phyloP scores from a whole-genome alignment of 64 coral and sea anemone species.

The Stichodactyla helianthus region DNA sequence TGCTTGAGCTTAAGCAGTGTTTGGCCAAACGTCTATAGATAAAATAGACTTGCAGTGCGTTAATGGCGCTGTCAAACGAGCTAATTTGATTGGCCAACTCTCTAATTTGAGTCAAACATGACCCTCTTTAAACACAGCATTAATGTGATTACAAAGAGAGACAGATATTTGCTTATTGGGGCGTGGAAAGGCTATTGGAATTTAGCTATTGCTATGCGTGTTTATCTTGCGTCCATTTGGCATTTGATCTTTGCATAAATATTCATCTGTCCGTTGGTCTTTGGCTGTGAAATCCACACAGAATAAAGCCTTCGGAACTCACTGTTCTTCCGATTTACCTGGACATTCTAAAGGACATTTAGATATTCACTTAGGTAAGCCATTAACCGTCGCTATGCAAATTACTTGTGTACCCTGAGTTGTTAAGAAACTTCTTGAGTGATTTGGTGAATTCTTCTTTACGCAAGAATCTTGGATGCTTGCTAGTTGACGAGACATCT shows the following conservation, averaged over 20 bases:
- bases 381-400: background rate
- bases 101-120: slow-evolving; percentile 8
- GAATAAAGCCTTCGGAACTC: background rate
- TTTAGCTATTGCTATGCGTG: slow-evolving; percentile 37
- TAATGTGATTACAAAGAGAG: slow-evolving; percentile 26
- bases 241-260: slow-evolving; percentile 56
- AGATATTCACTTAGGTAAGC: slow-evolving; percentile 10
- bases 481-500: background rate
- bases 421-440: slow-evolving; percentile 16
- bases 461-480: background rate
- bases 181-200: slow-evolving; percentile 58
- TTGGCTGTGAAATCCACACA: background rate
- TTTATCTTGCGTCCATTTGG: slow-evolving; percentile 28
- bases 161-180: slow-evolving; percentile 61
- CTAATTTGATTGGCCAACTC: slow-evolving; percentile 7
- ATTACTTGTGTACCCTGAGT: background rate
- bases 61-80: slow-evolving; percentile 8
- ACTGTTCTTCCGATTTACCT: background rate
- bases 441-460: slow-evolving; percentile 3
- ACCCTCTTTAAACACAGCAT: background rate
- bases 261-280: slow-evolving; percentile 14
- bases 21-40: background rate
- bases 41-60: background rate
- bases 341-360: background rate
- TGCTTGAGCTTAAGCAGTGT: background rate